A percentile compares a stretch with the other conserved stretches of the same genome.
Conservation (phyloP, 2,113 vertebrate genomes). For the Pongo pygmaeus region DNA sequence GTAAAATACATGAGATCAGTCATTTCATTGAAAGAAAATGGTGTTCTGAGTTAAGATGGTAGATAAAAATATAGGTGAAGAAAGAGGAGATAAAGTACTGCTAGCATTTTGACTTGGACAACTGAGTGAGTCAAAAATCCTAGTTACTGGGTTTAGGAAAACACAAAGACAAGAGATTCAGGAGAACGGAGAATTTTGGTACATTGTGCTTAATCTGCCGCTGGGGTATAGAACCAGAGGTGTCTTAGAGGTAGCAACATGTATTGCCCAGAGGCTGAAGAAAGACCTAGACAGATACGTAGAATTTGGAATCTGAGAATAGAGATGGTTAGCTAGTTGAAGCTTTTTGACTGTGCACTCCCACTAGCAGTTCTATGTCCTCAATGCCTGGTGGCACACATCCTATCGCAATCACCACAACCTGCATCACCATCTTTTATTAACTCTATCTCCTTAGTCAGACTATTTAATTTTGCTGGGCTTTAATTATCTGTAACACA, state of each 20-base stretch:
- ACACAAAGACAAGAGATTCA: background rate
- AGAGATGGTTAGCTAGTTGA: background rate
- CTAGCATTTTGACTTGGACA: background rate
- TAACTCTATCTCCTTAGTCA: background rate
- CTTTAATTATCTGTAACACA: background rate
- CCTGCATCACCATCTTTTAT: background rate
- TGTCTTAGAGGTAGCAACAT: background rate
- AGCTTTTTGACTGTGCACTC: background rate
- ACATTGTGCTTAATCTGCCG: background rate
- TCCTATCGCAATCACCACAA: background rate
- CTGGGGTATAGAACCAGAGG: rapidly evolving
- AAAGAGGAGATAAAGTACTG: background rate
- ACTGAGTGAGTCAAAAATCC: background rate
- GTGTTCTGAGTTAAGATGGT: background rate
- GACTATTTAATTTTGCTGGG: background rate
- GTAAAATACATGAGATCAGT: too few relatives aligned
- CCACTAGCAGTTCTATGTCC: background rate
- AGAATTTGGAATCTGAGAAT: background rate
- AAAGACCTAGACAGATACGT: background rate
- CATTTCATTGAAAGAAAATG: background rate
- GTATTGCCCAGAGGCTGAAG: background rate
- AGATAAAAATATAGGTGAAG: background rate
- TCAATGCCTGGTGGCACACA: rapidly evolving
- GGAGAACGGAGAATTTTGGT: too few relatives aligned
- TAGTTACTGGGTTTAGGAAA: background rate